phyloP scores from a whole-genome alignment of 1,140 invertebrate genomes.

The Drosophila sturtevanti region DNA sequence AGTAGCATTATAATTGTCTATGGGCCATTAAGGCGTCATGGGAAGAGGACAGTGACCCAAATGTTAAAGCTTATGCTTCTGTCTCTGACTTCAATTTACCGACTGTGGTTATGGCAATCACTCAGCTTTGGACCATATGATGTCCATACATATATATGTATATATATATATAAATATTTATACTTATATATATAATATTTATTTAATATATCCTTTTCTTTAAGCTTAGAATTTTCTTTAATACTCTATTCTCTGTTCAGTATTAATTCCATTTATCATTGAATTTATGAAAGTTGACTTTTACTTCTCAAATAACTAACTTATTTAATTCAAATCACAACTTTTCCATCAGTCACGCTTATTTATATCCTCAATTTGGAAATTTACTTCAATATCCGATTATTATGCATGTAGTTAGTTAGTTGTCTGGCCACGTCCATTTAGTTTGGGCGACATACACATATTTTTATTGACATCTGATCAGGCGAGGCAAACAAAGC shows the following conservation, averaged over 20 bases:
- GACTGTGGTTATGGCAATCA: conserved; percentile 67
- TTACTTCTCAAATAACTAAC: not conserved
- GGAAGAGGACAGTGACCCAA: conserved; percentile 12
- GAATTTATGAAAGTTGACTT: not conserved
- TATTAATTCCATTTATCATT: not conserved
- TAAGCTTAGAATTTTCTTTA: not conserved
- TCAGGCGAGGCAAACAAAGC: conserved; percentile 45
- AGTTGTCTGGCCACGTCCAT: conserved; percentile 18
- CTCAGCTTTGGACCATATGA: conserved; percentile 40
- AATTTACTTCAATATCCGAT: conserved; percentile 26
- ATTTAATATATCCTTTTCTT: not conserved
- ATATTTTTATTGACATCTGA: conserved; percentile 55
- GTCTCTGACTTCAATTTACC: conserved; percentile 19
- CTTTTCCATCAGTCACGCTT: conserved; percentile 35
- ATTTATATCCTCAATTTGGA: conserved; percentile 34
- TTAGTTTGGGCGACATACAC: conserved; percentile 9
- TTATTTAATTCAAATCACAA: conserved; percentile 41
- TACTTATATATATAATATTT: not conserved
- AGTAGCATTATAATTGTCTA: conserved; percentile 78
- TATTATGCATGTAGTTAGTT: conserved; percentile 53
- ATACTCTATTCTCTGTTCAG: not conserved
- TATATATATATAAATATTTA: not conserved
- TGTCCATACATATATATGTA: conserved; percentile 42
- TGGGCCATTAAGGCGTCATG: conserved; percentile 64
- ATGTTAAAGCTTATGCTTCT: conserved; percentile 16